Conservation (phyloP, 1,140 invertebrate species). For the Aricia agestis region DNA sequence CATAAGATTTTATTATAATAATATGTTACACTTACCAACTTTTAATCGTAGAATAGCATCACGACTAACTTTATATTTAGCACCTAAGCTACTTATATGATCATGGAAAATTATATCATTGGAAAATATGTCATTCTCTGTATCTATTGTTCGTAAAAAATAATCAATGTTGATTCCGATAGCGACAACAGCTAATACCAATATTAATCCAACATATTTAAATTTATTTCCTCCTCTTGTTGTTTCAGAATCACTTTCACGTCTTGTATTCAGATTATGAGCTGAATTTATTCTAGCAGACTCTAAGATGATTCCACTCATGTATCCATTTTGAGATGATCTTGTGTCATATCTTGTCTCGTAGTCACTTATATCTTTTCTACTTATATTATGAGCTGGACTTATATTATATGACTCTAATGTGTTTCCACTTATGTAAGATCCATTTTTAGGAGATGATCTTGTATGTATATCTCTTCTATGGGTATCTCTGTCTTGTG, state of each 20-base stretch:
- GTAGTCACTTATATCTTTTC: too few species aligned
- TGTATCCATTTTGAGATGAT: too few species aligned
- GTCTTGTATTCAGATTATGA: neutral
- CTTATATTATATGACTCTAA: too few species aligned
- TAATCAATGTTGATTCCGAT: neutral
- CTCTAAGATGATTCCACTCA: neutral
- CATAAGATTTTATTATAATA: neutral
- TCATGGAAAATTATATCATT: conserved; percentile 47
- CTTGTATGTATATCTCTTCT: neutral
- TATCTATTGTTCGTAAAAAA: conserved; percentile 2
- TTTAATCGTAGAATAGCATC: conserved; percentile 50
- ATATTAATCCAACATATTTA: neutral
- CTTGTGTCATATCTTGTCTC: too few species aligned
- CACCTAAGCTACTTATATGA: conserved; percentile 46
- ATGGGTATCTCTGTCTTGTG: neutral
- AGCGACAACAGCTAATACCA: neutral
- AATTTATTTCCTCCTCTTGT: conserved; percentile 11
- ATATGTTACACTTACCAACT: conserved; percentile 40
- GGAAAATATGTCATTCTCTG: conserved; percentile 26
- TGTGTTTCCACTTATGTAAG: too few species aligned
- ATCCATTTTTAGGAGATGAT: neutral
- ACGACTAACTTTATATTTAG: conserved; percentile 52
- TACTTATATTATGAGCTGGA: too few species aligned
- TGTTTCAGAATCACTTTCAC: neutral
- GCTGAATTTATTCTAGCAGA: neutral